Conservation (phyloP, 2,797 vertebrate genomes). For the Spea hammondii region DNA sequence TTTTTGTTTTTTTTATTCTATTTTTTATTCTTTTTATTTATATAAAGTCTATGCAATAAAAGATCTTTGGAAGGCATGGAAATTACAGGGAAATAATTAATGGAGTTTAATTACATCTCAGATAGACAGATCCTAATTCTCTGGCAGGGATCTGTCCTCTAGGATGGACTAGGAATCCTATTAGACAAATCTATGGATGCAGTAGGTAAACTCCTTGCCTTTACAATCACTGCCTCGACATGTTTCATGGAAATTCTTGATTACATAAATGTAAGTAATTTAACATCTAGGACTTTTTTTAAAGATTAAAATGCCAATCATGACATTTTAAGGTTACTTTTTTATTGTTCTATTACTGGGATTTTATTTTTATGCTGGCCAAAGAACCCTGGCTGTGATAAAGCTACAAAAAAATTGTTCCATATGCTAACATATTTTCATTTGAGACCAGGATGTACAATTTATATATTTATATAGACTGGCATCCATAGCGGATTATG, state of each 20-base stretch:
- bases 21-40: too few species aligned
- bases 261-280: conserved; percentile 22
- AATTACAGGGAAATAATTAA: too few species aligned
- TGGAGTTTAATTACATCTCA: too few species aligned
- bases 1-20: too few species aligned
- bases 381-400: conserved; percentile 39
- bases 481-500: background rate
- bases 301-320: conserved; percentile 72
- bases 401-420: conserved; percentile 13
- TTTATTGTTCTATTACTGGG: conserved; percentile 72
- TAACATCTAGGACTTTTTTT: conserved; percentile 55
- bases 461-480: background rate
- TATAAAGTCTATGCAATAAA: too few species aligned
- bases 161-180: too few species aligned
- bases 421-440: conserved; percentile 4
- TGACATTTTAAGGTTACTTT: conserved; percentile 85
- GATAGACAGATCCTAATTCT: too few species aligned
- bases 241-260: rapidly evolving
- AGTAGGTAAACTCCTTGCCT: too few species aligned
- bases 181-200: too few species aligned
- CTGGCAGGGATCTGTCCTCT: too few species aligned
- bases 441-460: background rate
- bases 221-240: rapidly evolving
- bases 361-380: conserved; percentile 61
- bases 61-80: too few species aligned